These are phyloP conservation scores for Gavialis gangeticus DNA, from an alignment of 2,113 vertebrate species.

Conservation along the genomic window DNA sequence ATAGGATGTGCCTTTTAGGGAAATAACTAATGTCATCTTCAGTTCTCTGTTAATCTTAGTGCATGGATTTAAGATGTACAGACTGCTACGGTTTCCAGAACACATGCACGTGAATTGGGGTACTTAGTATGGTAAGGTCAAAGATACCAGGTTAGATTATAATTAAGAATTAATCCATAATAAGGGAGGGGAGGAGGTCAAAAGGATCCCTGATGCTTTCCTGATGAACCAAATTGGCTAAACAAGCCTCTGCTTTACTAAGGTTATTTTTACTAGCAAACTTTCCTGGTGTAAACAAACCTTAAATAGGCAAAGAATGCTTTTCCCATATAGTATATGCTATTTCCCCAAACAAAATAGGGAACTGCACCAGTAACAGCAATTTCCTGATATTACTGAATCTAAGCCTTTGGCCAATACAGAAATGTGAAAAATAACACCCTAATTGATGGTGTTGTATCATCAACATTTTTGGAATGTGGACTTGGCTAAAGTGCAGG, in stretches of 20 bases:
- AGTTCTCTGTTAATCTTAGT: neutral
- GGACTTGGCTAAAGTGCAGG: neutral
- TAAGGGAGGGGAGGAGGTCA: neutral
- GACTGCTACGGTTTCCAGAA: neutral
- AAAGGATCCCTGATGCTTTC: neutral
- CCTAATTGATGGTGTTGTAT: neutral
- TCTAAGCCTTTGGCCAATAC: neutral
- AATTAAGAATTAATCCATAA: neutral
- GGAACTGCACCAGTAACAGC: no score
- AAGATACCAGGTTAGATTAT: accelerated
- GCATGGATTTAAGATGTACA: accelerated
- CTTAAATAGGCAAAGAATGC: neutral
- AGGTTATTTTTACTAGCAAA: neutral
- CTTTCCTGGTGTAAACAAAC: neutral
- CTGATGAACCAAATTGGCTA: neutral
- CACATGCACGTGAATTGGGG: accelerated
- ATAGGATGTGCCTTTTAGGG: neutral
- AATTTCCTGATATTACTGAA: neutral
- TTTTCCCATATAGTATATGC: neutral
- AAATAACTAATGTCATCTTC: neutral
- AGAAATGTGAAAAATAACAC: neutral
- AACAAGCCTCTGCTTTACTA: neutral
- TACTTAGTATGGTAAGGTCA: no score
- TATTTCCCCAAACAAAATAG: neutral
- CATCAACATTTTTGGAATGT: neutral